A percentile compares a stretch with the other conserved stretches of the same genome.
Evolutionary conservation across 2,888 invertebrate species (phyloP).

Genomic region (Aleiodes testaceus): DNA sequence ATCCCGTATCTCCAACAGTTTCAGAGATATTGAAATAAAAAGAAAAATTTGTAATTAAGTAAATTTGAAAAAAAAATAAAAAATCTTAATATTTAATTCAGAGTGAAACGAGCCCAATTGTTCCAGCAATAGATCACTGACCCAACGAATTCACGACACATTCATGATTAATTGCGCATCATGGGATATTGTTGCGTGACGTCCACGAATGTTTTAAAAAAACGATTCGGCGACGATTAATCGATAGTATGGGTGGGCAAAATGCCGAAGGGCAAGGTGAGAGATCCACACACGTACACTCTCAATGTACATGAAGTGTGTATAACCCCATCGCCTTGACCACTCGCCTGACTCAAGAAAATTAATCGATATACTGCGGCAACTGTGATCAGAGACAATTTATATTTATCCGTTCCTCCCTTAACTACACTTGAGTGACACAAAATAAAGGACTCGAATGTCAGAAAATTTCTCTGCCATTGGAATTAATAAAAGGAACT

Average conservation of each 20-base stretch:
- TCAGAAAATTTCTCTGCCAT: neutral
- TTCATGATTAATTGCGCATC: conserved; percentile 38
- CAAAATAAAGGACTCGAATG: neutral
- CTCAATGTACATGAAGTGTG: neutral
- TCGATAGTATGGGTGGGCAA: conserved; percentile 36
- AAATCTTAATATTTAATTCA: neutral
- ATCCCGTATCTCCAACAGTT: neutral
- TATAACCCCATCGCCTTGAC: conserved; percentile 36
- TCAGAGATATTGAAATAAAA: neutral
- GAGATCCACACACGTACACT: neutral
- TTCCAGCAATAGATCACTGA: conserved; percentile 17
- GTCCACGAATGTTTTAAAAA: conserved; percentile 15
- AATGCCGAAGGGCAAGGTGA: conserved; percentile 38
- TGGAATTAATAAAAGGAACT: too few relatives aligned
- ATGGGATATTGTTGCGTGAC: conserved; percentile 27
- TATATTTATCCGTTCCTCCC: conserved; percentile 20
- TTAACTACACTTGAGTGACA: conserved; percentile 29
- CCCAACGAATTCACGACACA: conserved; percentile 12
- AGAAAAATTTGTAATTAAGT: neutral
- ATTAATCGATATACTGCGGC: conserved; percentile 39
- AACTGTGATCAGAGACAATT: conserved; percentile 25
- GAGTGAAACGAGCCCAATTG: neutral
- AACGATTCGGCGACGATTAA: conserved; percentile 38
- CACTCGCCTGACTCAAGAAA: conserved; percentile 25
- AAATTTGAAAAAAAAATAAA: neutral